phyloP scores from a whole-genome alignment of 1,140 invertebrate species.

The Drosophila persimilis region DNA sequence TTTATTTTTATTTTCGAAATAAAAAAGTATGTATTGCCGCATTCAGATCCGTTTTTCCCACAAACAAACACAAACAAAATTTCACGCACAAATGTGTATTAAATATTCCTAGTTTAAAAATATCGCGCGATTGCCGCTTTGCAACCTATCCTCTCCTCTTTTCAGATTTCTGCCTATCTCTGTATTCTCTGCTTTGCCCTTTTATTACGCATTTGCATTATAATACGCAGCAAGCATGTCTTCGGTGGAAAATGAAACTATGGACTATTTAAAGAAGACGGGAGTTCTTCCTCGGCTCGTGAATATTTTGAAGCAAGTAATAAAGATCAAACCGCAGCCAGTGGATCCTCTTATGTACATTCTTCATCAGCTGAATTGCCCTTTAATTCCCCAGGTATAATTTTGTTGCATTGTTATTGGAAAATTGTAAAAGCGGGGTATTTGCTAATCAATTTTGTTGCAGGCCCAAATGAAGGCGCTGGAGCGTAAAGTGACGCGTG shows the following conservation, averaged over 20 bases:
- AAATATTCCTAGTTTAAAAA: neutral
- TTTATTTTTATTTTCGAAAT: too few relatives aligned
- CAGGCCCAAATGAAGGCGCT: slow-evolving; percentile 62
- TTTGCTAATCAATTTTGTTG: neutral
- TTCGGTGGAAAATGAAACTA: slow-evolving; percentile 39
- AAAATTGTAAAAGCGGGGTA: neutral
- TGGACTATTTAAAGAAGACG: slow-evolving; percentile 34
- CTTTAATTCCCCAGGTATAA: slow-evolving; percentile 55
- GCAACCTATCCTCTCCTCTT: too few relatives aligned
- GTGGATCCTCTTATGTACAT: slow-evolving; percentile 54
- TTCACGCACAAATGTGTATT: too few relatives aligned
- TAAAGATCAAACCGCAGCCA: slow-evolving; percentile 40
- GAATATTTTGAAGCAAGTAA: slow-evolving; percentile 51
- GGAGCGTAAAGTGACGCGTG: slow-evolving; percentile 58
- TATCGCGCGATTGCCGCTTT: neutral
- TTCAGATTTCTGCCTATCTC: neutral
- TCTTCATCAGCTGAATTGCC: slow-evolving; percentile 48
- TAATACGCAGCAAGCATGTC: slow-evolving; percentile 45
- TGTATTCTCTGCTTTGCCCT: neutral
- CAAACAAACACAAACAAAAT: too few relatives aligned
- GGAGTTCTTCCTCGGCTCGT: slow-evolving; percentile 47
- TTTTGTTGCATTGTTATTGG: neutral
- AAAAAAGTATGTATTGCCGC: too few relatives aligned
- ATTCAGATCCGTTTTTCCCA: too few relatives aligned
- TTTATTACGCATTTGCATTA: neutral